Conservation (phyloP, 2,888 invertebrate species). For the Drosophila conformis region DNA sequence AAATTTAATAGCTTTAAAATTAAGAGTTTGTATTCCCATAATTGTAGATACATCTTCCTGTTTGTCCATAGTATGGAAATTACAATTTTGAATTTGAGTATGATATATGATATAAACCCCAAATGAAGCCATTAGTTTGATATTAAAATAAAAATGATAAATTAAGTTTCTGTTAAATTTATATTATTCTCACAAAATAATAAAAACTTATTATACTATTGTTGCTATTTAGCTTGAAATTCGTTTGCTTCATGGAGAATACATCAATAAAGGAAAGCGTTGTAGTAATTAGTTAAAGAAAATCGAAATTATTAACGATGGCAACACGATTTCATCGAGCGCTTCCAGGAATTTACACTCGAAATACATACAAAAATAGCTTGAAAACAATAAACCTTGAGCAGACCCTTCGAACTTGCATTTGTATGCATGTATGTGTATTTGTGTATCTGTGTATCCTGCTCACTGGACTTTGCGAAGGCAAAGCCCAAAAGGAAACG, state of each 20-base stretch:
- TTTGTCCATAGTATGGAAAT: not conserved
- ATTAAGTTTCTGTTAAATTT: not conserved
- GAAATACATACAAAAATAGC: constrained; percentile 57
- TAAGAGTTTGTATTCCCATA: not conserved
- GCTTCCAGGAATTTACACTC: constrained; percentile 55
- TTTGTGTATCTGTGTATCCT: constrained; percentile 40
- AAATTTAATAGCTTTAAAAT: constrained; percentile 6
- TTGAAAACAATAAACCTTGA: constrained; percentile 41
- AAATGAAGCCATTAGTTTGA: not conserved
- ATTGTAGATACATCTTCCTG: not conserved
- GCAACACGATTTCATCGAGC: constrained; percentile 10
- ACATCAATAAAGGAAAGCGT: not conserved
- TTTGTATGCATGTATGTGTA: constrained; percentile 15
- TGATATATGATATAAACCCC: not conserved
- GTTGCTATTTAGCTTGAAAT: not conserved
- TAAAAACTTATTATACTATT: not conserved
- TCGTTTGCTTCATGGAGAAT: not conserved
- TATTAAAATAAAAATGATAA: not conserved
- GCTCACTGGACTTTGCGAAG: constrained; percentile 66
- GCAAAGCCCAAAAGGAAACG: constrained; percentile 71
- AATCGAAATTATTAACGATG: constrained; percentile 17
- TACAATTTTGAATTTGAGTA: not conserved
- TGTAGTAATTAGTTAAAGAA: constrained; percentile 2
- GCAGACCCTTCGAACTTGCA: constrained; percentile 56
- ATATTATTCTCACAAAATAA: not conserved